Conservation (phyloP, 2,888 invertebrate species). For the Morinoia aosen region DNA sequence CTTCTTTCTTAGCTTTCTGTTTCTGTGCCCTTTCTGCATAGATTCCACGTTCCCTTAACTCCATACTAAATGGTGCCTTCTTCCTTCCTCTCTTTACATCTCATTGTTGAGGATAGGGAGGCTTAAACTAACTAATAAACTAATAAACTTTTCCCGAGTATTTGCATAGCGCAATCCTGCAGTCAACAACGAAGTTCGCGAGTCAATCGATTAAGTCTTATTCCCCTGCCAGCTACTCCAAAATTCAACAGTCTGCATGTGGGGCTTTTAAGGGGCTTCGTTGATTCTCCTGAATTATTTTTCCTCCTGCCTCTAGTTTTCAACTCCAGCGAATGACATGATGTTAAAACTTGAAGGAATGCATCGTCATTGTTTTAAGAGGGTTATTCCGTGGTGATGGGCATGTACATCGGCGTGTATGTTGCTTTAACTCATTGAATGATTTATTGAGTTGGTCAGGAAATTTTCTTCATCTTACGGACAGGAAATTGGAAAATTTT, state of each 20-base stretch:
- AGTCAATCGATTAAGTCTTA: not conserved
- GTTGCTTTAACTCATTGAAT: not conserved
- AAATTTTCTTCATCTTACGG: not conserved
- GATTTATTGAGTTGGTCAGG: not conserved
- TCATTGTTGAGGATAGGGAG: too few relatives aligned
- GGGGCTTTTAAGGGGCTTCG: not conserved
- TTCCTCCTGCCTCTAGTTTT: not conserved
- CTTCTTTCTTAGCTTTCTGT: too few relatives aligned
- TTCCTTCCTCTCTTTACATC: too few relatives aligned
- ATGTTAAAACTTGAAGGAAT: not conserved
- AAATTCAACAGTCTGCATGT: not conserved
- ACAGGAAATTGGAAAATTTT: not conserved
- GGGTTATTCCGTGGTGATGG: not conserved
- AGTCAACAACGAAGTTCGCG: not conserved
- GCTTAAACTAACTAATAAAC: too few relatives aligned
- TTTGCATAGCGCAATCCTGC: not conserved
- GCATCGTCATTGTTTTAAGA: not conserved
- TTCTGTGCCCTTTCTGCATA: too few relatives aligned
- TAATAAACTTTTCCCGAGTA: not conserved
- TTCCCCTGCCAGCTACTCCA: not conserved
- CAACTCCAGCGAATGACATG: not conserved
- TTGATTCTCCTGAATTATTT: not conserved
- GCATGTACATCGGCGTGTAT: not conserved
- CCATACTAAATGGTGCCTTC: too few relatives aligned
- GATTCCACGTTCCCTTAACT: too few relatives aligned